Evolutionary conservation across 2,888 invertebrate species (phyloP), one percentile per base, ranked within the genome.

Genomic region (Helicoverpa assulta): DNA sequence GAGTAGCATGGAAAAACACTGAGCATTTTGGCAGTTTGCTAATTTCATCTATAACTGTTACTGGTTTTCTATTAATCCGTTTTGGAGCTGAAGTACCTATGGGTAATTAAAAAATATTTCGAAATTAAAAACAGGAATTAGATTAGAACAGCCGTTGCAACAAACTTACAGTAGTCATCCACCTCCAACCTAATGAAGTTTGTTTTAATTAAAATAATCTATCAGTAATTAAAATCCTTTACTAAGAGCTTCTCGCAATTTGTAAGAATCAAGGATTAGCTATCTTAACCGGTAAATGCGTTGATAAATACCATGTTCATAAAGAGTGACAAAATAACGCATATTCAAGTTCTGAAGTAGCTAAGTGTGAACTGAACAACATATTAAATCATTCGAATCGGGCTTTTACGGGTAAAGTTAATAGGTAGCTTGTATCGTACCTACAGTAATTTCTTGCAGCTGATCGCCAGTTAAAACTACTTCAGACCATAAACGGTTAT

Each of bases 391-490:
- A 50, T 67, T 58, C 54, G 7, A 57, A 54, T 68, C 50, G 58
- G 68, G 19, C 16, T 5, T 43, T 58, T 16, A 47, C 37, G 29
- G 57, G 16, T 40, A 29, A 67, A 50, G 56, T 58, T 67, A 71
- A 74, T 53, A 67, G 29, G 54, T 12, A 37, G 29, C 57, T 19
- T 57, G 65, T 51, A 65, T 64, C 64, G 33, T 33, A 40, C 12
- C 2, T 40, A 40, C 43, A 52, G 67, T 55, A 66, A 66, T 70
- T 66, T 47, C n/a, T 50, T 7, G 76, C 76, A 72, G 69, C 76
- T 75, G 69, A 76, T 56, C 51, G 51, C 5, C 43, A 52, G 19
- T 68, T 58, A 6, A 75, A 72, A 75, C 72, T 51, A 72, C 75
- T 55, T 19, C n/a, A 40, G 21, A 40, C 72, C 72, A 52, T 76